Evolutionary conservation across 1,140 invertebrate genomes (phyloP).

Genomic region (Leptinotarsa texana): DNA sequence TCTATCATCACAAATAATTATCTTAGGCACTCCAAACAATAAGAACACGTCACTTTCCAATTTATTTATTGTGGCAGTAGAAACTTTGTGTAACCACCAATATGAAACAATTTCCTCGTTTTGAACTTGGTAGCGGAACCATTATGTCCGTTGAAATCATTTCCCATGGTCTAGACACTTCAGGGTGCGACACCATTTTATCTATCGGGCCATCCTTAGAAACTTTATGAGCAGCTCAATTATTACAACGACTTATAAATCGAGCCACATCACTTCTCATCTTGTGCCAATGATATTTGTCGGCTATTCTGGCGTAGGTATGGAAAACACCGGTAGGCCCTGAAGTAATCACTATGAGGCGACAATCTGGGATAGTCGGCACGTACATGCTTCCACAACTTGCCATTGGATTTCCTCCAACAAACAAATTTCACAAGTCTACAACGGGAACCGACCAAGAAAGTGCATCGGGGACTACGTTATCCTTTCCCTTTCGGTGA

Average conservation of each 20-base stretch:
- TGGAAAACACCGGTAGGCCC: constrained; percentile 25
- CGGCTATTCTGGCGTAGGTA: constrained; percentile 14
- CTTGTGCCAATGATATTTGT: constrained; percentile 23
- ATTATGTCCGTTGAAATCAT: constrained; percentile 30
- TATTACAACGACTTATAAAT: constrained; percentile 1
- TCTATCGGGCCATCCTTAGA: not conserved
- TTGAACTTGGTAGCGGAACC: constrained; percentile 37
- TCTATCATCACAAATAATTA: constrained; percentile 23
- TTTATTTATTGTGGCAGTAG: constrained; percentile 26
- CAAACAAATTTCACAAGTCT: not conserved
- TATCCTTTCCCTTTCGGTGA: not conserved
- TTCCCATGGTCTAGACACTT: constrained; percentile 34
- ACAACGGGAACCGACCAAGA: not conserved
- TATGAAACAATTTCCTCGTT: constrained; percentile 24
- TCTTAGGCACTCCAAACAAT: constrained; percentile 31
- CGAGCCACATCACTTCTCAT: not conserved
- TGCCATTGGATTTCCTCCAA: too few species aligned
- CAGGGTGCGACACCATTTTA: constrained; percentile 31
- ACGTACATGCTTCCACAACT: too few species aligned
- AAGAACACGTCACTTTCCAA: constrained; percentile 37
- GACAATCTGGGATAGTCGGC: too few species aligned
- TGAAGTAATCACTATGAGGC: constrained; percentile 10
- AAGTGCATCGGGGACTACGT: constrained; percentile 15
- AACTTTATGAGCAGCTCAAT: not conserved
- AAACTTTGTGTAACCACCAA: constrained; percentile 27